Evolutionary conservation across 2,113 vertebrate genomes (phyloP), one percentile per base, ranked within the genome.

Genomic region (Boulengeromyrus knoepffleri): DNA sequence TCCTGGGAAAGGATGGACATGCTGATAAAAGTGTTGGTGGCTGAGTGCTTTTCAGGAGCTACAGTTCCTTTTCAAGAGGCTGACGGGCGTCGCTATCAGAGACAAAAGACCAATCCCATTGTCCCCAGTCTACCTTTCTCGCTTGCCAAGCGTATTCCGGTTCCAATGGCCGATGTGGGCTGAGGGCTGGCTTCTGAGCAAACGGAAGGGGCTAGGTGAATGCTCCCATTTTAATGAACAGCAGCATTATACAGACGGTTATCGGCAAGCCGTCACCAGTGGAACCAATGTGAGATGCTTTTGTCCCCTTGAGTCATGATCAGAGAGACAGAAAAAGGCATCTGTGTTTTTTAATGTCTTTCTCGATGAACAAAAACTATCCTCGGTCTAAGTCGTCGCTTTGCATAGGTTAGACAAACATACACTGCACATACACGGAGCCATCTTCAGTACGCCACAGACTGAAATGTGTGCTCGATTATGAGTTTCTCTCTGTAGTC

Each of bases 71-170:
- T 39, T 7, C 27, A 17, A 80, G 19, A 83, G 49, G 8, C 19
- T 45, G 21, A 53, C 31, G 24, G 66, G 70, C 53, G 0, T 85
- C 77, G 15, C 19, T 89, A 6, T 46, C 36, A 42, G 77, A 80
- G 46, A 56, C 74, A 85, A 39, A 62, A 52, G 80, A 85, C 77
- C 84, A 31, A 89, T 84, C 50, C 52, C 21, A 85, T 89, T 85
- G 77, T 85, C 39, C 12, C 19, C 36, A 4, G 50, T 1, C 36
- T 50, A 52, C 42, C 50, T 17, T 21, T 80, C 47, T 56, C 19
- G 13, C 39, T 84, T 36, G 42, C 88, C 66, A 83, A 24, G 36
- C 47, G 2, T 13, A 50, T 53, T 80, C 31, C 10, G 49, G 13
- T 56, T 89, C 74, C 53, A 31, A 42, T 21, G 5, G 49, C 46